Percentiles rank a stretch among this genome's conserved stretches.
phyloP scores from a whole-genome alignment of 2,797 vertebrate species.

The Delichon dasypus region DNA sequence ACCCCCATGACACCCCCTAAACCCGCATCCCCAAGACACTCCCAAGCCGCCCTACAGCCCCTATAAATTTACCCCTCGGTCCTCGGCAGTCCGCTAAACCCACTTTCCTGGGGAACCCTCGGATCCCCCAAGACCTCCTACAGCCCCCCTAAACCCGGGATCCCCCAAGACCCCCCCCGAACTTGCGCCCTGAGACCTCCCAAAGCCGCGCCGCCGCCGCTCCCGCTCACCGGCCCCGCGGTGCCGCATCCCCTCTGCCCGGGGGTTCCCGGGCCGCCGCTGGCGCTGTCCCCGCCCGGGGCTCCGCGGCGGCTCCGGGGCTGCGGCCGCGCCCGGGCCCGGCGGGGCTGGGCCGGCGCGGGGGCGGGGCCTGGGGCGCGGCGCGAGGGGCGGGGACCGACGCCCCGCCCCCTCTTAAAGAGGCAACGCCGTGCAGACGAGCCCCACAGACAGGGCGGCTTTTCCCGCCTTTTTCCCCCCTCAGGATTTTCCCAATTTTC shows the following conservation, averaged over 20 bases:
- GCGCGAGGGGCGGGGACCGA: fast-evolving
- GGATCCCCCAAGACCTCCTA: no score
- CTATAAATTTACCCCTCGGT: no score
- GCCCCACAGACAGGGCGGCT: fast-evolving
- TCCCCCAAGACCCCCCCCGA: no score
- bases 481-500: background rate
- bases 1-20: background rate
- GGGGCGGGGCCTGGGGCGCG: background rate
- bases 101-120: no score
- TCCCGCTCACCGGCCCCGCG: background rate
- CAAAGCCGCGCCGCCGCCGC: no score
- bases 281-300: background rate
- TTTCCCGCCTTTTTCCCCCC: background rate
- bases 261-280: background rate
- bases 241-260: background rate
- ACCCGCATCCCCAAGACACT: no score
- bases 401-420: background rate
- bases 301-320: background rate
- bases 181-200: no score
- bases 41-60: background rate
- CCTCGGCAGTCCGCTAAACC: background rate
- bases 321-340: background rate
- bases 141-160: background rate
- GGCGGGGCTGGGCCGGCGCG: background rate
- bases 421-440: fast-evolving